A percentile compares a stretch with the other conserved stretches of the same genome.
Conservation (phyloP, 2,888 invertebrate species). For the Euzophera pinguis region DNA sequence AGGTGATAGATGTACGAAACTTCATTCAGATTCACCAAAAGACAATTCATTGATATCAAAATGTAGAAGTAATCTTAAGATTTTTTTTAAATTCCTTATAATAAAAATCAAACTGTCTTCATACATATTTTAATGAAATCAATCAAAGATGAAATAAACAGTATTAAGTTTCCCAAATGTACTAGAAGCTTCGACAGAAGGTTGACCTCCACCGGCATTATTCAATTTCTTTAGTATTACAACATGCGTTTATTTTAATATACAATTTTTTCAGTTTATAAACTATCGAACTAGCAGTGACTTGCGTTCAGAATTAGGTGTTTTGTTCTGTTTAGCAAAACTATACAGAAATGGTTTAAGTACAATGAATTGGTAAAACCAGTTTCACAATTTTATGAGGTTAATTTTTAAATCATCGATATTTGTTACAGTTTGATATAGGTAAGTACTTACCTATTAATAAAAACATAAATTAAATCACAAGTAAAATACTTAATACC, state of each 20-base stretch:
- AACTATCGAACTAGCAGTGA: constrained; percentile 47
- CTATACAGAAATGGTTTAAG: background rate
- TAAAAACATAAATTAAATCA: no score
- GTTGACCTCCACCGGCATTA: constrained; percentile 51
- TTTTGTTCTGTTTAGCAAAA: background rate
- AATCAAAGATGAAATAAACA: constrained; percentile 32
- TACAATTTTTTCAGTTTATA: constrained; percentile 55
- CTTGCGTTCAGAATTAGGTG: constrained; percentile 43
- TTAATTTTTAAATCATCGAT: no score
- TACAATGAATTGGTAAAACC: no score
- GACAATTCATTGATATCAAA: no score
- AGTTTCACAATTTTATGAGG: no score
- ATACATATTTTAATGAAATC: constrained; percentile 23
- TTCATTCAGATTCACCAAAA: no score
- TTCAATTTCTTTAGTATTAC: constrained; percentile 67
- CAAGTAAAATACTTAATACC: no score
- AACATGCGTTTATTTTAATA: constrained; percentile 55
- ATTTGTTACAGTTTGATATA: no score
- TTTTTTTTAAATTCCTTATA: no score
- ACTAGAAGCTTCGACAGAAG: constrained; percentile 34
- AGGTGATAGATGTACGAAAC: constrained; percentile 11
- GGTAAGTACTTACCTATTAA: no score
- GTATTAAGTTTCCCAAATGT: constrained; percentile 37
- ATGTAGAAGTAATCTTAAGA: no score
- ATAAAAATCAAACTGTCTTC: background rate